Percentiles rank a stretch among this genome's conserved stretches.
These are phyloP conservation scores for Drosophila glabriapex DNA, from an alignment of 2,888 invertebrate species.

Conservation along the genomic window DNA sequence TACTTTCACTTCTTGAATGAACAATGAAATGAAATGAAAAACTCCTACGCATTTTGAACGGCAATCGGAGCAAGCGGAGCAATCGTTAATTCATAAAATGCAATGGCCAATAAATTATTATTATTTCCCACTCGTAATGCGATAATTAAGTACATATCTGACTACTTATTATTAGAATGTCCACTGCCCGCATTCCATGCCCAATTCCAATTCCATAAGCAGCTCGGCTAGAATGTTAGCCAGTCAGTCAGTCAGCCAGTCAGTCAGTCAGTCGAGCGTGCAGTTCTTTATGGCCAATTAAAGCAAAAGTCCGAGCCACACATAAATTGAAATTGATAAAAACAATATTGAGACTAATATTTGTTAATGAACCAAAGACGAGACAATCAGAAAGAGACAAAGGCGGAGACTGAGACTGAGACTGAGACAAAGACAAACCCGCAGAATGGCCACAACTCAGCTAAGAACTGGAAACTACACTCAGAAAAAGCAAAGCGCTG, in stretches of 20 bases:
- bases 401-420: constrained; percentile 10
- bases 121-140: constrained; percentile 41
- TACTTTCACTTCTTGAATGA: constrained; percentile 30
- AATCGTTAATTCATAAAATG: constrained; percentile 27
- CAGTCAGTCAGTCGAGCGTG: constrained; percentile 12
- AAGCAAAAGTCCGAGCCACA: constrained; percentile 40
- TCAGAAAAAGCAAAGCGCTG: background rate
- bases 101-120: constrained; percentile 46
- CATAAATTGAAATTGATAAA: constrained; percentile 76
- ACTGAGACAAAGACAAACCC: constrained; percentile 27
- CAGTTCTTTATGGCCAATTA: constrained; percentile 62
- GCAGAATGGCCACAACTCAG: constrained; percentile 33
- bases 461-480: constrained; percentile 15
- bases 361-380: constrained; percentile 67
- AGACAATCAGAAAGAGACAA: constrained; percentile 1
- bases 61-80: constrained; percentile 11
- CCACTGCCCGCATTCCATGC: constrained; percentile 61
- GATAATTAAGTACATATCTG: constrained; percentile 34
- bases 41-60: constrained; percentile 32
- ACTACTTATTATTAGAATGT: constrained; percentile 47
- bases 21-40: constrained; percentile 16
- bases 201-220: constrained; percentile 36
- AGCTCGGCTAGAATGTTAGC: background rate
- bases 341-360: constrained; percentile 74
- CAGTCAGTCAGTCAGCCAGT: background rate